Evolutionary conservation across 35 echinoderm and acorn worm genomes (phyloP).

Genomic region (Ophioderma brevispina): DNA sequence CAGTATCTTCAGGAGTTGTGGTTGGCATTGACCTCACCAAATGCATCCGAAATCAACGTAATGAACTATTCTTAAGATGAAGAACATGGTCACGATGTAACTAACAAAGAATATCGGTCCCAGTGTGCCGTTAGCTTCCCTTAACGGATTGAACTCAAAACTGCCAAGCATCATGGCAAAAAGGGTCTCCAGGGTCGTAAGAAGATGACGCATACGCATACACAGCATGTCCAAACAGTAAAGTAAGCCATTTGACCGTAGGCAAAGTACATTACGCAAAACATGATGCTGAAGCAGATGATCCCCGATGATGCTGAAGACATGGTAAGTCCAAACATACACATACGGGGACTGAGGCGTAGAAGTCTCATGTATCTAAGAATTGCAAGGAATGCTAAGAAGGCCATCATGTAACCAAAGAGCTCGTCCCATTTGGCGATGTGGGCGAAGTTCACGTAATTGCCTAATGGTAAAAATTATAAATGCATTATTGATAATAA

Average conservation of each 20-base stretch:
- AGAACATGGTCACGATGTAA: conserved; percentile 54
- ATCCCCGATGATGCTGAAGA: conserved; percentile 20
- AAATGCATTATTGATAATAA: no score
- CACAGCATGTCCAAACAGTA: conserved; percentile 37
- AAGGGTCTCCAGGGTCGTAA: conserved; percentile 38
- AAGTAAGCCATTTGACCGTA: conserved; percentile 49
- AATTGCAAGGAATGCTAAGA: conserved; percentile 28
- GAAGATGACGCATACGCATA: conserved; percentile 23
- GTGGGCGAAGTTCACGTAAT: conserved; percentile 67
- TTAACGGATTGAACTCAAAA: conserved; percentile 57
- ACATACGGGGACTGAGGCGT: conserved; percentile 45
- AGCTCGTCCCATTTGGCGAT: conserved; percentile 71
- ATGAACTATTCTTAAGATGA: conserved; percentile 72
- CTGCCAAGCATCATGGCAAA: conserved; percentile 60
- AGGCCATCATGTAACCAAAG: conserved; percentile 53
- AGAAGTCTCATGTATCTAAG: conserved; percentile 58
- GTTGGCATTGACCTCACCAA: conserved; percentile 4
- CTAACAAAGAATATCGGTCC: conserved; percentile 47
- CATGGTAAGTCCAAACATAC: conserved; percentile 39
- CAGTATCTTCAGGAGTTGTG: background rate
- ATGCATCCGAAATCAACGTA: conserved; percentile 57
- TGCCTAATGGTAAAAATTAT: conserved; percentile 16
- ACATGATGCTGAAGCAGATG: conserved; percentile 61
- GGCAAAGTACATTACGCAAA: conserved; percentile 42
- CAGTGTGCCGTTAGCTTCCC: conserved; percentile 13